Evolutionary conservation across 2,113 vertebrate species (phyloP).

Genomic region (Catagonus wagneri): DNA sequence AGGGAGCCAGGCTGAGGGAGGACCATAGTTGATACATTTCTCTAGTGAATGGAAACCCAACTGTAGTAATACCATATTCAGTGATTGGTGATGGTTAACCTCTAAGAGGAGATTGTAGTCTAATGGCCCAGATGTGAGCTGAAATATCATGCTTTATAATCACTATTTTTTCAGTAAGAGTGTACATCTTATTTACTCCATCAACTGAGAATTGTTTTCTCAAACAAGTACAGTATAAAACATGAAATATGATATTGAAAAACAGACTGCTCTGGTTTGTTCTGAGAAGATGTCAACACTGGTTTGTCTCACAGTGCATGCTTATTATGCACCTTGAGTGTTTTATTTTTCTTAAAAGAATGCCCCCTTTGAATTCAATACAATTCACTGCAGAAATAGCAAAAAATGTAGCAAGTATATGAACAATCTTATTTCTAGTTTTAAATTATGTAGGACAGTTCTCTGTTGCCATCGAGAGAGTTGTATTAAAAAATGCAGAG

Average conservation of each 20-base stretch:
- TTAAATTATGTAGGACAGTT: neutral
- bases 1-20: neutral
- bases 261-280: neutral
- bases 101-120: neutral
- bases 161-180: neutral
- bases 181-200: neutral
- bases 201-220: neutral
- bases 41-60: neutral
- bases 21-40: neutral
- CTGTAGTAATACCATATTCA: neutral
- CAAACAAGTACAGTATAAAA: neutral
- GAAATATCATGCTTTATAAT: neutral
- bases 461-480: neutral
- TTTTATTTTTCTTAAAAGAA: constrained; percentile 27
- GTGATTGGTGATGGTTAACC: neutral
- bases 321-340: constrained; percentile 51
- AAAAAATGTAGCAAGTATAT: neutral
- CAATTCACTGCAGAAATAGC: constrained; percentile 42
- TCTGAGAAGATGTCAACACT: neutral
- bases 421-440: neutral
- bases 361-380: constrained; percentile 60
- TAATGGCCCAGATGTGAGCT: neutral
- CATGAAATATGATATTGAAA: neutral
- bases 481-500: neutral
- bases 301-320: neutral